Conservation (phyloP, 1,140 invertebrate genomes). For the Drosophila sproati region DNA sequence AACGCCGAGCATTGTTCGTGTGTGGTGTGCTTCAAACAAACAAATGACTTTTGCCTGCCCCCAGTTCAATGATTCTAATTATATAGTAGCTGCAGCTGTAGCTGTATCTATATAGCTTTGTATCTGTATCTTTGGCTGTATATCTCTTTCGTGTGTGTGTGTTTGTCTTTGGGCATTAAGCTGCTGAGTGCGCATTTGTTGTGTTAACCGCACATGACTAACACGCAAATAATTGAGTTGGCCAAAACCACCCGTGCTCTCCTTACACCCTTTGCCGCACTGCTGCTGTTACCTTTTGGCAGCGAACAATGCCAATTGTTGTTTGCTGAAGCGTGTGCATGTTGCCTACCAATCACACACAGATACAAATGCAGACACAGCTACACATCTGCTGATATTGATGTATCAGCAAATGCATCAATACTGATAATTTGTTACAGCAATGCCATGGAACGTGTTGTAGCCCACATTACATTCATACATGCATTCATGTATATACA, state of each 20-base stretch:
- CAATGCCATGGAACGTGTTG: constrained; percentile 35
- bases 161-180: neutral
- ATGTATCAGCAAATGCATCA: constrained; percentile 30
- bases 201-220: constrained; percentile 60
- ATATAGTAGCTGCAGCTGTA: constrained; percentile 19
- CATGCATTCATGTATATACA: neutral
- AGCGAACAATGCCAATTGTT: constrained; percentile 66
- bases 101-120: neutral
- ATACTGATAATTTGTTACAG: constrained; percentile 23
- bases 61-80: constrained; percentile 59
- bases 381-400: constrained; percentile 4
- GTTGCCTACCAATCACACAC: constrained; percentile 8
- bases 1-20: constrained; percentile 12
- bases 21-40: constrained; percentile 43
- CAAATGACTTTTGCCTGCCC: constrained; percentile 64
- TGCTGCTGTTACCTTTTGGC: constrained; percentile 7
- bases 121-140: constrained; percentile 7
- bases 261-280: too few species aligned
- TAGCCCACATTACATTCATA: constrained; percentile 21
- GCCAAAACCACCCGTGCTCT: neutral
- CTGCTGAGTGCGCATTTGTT: constrained; percentile 52
- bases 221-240: constrained; percentile 67
- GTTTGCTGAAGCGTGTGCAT: constrained; percentile 54
- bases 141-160: constrained; percentile 7
- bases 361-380: constrained; percentile 15